Evolutionary conservation across 2,113 vertebrate genomes (phyloP), one percentile per base, ranked within the genome.

Genomic region (Callorhinus ursinus): DNA sequence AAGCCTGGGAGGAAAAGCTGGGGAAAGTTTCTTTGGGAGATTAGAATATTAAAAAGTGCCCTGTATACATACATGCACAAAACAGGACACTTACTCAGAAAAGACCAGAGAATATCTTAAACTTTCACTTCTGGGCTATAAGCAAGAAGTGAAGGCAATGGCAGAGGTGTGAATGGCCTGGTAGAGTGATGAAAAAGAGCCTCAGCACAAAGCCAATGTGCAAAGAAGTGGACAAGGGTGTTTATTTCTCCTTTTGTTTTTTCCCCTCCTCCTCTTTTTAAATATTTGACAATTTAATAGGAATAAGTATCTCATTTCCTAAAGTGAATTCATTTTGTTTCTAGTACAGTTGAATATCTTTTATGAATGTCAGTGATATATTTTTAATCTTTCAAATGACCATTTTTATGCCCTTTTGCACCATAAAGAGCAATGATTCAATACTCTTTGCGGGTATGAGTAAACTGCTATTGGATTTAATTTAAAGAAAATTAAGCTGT

Each of bases 401-500:
- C 49, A 96, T 61, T 9, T 19, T 53, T 74, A 84, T 76, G 21
- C 12, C 59, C 1, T 63, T 46, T 89, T 87, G 26, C 4, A 84
- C 1, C 18, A 72, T 83, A 61, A 69, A 84, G 28, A 84, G 15
- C 55, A 76, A 16, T 31, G 31, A 79, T 22, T 96, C 21, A 95
- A 24, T 24, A 85, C 2, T 28, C 9, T 80, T 71, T 74, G 4
- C 72, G 9, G 1, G 42, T 83, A 7, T 22, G 9, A 7, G 1
- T 26, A 88, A 93, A 77, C 2, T 92, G 16, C 5, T 57, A 59
- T 69, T 87, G 3, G 1, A 71, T 51, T 95, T 88, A 80, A 93
- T 57, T 87, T 72, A 61, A 61, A 13, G 2, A 81, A 90, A 88
- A 53, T 81, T 69, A 96, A 90, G 49, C 8, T 85, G 1, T 88